Percentiles rank a stretch among this genome's conserved stretches.
Evolutionary conservation across 2,888 invertebrate species (phyloP).

Genomic region (Sclerodermus sp.): DNA sequence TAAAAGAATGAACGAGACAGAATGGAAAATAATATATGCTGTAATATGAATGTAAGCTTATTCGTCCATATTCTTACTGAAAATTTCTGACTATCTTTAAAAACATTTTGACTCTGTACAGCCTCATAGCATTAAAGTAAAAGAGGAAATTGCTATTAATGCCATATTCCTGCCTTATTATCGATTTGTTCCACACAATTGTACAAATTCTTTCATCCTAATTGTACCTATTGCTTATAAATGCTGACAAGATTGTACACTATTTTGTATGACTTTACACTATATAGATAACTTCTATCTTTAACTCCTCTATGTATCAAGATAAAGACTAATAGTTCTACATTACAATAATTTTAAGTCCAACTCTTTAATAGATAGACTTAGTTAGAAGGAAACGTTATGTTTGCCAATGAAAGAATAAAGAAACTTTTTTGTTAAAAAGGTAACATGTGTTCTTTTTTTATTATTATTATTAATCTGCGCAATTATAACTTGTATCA

Average conservation of each 20-base stretch:
- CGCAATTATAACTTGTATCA: constrained; percentile 34
- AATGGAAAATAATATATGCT: no score
- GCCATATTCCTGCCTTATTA: no score
- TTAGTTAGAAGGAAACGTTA: neutral
- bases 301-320: neutral
- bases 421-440: constrained; percentile 16
- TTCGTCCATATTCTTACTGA: no score
- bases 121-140: no score
- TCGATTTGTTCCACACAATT: neutral
- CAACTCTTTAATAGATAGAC: neutral
- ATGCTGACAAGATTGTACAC: neutral
- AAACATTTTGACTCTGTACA: no score
- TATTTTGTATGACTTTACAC: neutral
- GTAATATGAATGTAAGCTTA: no score
- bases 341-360: neutral
- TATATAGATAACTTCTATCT: neutral
- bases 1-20: no score
- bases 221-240: neutral
- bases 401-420: constrained; percentile 9
- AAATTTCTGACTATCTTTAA: no score
- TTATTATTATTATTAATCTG: constrained; percentile 39
- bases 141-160: no score
- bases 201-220: neutral
- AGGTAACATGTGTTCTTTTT: constrained; percentile 29
- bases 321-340: neutral